Base-by-base conservation (phyloP, 2,797 vertebrate genomes). In the Urophycis tenuis region DNA sequence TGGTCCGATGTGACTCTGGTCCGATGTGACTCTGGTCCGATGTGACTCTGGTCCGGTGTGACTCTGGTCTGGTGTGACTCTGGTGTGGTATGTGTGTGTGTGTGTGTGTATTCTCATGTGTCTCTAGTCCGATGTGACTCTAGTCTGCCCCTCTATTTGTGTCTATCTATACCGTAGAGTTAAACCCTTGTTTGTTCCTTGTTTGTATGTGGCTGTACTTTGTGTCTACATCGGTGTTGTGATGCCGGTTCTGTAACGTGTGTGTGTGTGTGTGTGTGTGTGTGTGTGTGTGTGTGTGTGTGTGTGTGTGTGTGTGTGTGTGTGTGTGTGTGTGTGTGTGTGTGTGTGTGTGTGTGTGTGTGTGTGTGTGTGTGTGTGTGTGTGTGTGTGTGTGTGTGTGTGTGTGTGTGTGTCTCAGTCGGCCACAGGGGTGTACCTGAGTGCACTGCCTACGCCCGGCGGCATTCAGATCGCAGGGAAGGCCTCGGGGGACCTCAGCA, bases 391-490 rank as follows among this genome's bases (percentile, higher is more conserved):
- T 22, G 64, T 79, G 30, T 77, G 49, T 79, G 17, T 81, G 29
- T 70, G 1, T 45, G 12, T 60, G 25, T 81, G 49, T 53, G 75
- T 64, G 76, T 75, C 15, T 74, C 88, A 99, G 98, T 99, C 98
- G 80, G 98, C 98, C 70, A 99, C 98, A 88, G 97, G 96, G 71
- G 96, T 99, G 8, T 99, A 96, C 84, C 90, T 99, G 86, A 93
- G 94, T 19, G 95, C 98, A 22, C 89, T 99, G 72, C 98, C 98
- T 0, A 89, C 92, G 3, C 96, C 98, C 64, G 97, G 98, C 34
- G 95, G 95, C 2, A 98, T 99, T 86, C 97, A 99, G 91, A 96
- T 99, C 29, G 95, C 95, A 3, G 97, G 97, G 76, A 99, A 99
- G 91, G 96, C 96, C 34, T 94, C 96, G 0, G 95, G 92, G 72